Evolutionary conservation across 2,888 invertebrate genomes (phyloP).

Genomic region (Listrodromus nycthemerus): DNA sequence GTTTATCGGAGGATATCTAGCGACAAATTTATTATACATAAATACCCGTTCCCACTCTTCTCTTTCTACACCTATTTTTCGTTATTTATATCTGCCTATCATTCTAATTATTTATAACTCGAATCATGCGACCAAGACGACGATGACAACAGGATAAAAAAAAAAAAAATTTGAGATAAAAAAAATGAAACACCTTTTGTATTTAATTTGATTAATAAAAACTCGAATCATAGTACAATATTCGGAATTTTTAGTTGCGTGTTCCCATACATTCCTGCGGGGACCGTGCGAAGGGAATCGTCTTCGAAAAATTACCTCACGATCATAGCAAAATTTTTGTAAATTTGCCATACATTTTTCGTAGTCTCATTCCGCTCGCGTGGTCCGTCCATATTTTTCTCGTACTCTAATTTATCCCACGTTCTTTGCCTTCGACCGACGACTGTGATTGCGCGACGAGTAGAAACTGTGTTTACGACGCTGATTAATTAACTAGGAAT

Average conservation of each 20-base stretch:
- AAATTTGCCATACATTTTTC: not conserved
- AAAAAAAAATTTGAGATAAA: conserved; percentile 36
- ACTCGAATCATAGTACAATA: conserved; percentile 83
- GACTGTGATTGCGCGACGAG: conserved; percentile 60
- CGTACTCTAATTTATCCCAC: conserved; percentile 14
- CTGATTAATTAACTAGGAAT: conserved; percentile 49
- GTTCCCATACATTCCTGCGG: conserved; percentile 37
- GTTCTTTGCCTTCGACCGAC: conserved; percentile 56
- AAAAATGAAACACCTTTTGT: conserved; percentile 79
- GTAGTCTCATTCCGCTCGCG: not conserved
- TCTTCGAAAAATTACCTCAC: not conserved
- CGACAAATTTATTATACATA: conserved; percentile 58
- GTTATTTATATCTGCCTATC: conserved; percentile 74
- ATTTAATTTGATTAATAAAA: conserved; percentile 83
- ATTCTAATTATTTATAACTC: conserved; percentile 81
- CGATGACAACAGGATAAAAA: conserved; percentile 65
- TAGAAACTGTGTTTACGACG: conserved; percentile 45
- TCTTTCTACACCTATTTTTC: conserved; percentile 59
- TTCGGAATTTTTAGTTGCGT: conserved; percentile 66
- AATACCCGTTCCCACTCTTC: conserved; percentile 33
- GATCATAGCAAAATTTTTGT: not conserved
- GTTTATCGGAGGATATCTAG: conserved; percentile 61
- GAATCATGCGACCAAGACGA: conserved; percentile 71
- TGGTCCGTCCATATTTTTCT: not conserved
- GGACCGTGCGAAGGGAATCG: not conserved